Evolutionary conservation across 2,113 vertebrate genomes (phyloP).

Genomic region (Thamnaconus septentrionalis): DNA sequence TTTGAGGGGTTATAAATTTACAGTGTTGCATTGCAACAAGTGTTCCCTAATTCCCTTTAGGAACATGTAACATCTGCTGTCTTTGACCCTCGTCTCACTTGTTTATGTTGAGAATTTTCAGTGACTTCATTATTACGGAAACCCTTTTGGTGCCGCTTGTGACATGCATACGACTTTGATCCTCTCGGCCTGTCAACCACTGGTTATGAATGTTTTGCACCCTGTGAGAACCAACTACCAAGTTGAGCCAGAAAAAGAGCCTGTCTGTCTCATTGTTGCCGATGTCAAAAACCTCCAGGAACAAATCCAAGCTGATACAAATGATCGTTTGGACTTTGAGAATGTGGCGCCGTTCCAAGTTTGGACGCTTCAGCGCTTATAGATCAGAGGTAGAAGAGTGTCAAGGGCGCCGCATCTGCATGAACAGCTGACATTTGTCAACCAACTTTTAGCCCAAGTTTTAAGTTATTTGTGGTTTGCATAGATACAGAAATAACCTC

Average conservation of each 20-base stretch:
- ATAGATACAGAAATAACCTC: too few relatives aligned
- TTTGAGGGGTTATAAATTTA: too few relatives aligned
- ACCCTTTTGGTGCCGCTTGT: too few relatives aligned
- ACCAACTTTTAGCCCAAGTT: neutral
- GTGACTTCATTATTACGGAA: too few relatives aligned
- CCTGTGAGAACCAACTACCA: slow-evolving; percentile 54
- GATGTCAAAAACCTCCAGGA: slow-evolving; percentile 63
- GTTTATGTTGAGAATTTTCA: too few relatives aligned
- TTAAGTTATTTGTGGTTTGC: too few relatives aligned
- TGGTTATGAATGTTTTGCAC: slow-evolving; percentile 58
- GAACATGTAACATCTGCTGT: too few relatives aligned
- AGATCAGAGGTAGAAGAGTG: slow-evolving; percentile 36
- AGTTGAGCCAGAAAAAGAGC: slow-evolving; percentile 56
- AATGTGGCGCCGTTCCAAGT: slow-evolving; percentile 43
- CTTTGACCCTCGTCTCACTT: too few relatives aligned
- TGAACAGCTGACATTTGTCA: slow-evolving; percentile 18
- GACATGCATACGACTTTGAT: too few relatives aligned
- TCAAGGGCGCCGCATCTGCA: slow-evolving; percentile 27
- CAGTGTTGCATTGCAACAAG: too few relatives aligned
- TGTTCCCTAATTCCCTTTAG: too few relatives aligned
- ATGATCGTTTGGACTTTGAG: slow-evolving; percentile 52
- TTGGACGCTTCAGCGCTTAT: slow-evolving; percentile 49
- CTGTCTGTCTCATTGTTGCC: slow-evolving; percentile 57
- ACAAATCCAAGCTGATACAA: slow-evolving; percentile 65
- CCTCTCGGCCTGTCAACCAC: too few relatives aligned